Evolutionary conservation across 2,113 vertebrate genomes (phyloP), one percentile per base, ranked within the genome.

Genomic region (Lampris incognitus): DNA sequence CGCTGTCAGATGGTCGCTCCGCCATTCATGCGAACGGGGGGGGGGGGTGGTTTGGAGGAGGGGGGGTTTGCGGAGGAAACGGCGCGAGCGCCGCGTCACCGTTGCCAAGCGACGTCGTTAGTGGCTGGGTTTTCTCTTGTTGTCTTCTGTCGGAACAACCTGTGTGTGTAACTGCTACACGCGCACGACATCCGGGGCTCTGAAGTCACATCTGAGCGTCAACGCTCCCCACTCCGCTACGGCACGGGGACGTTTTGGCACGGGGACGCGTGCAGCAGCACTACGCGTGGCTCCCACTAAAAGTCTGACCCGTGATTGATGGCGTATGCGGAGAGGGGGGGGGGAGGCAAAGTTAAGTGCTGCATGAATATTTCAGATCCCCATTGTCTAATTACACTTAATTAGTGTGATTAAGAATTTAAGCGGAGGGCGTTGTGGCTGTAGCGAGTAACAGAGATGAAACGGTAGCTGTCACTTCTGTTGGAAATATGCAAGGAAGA

Each of bases 331-430:
- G 55, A 62, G 75, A 73, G 69, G 80, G 74, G 73, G 87, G 73
- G 50, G 55, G 62, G 75, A 75, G 87, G 73, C 73, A 74, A 73
- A 80, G 82, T 88, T 90, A 87, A 92, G 75, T 69, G 76, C 61
- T 72, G 69, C 76, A 88, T 87, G 63, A 87, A 87, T 91, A 79
- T 85, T 92, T 92, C 66, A 87, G 61, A 69, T 58, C 72, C 57
- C 70, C 74, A 76, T 84, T 87, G 80, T 85, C 76, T 91, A 91
- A 91, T 85, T 91, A 82, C 66, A 72, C 81, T 69, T 84, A 79
- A 92, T 91, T 89, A 86, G 74, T 55, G 62, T 80, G 81, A 89
- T 89, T 88, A 91, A 88, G 74, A 89, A 70, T 78, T 89, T 66
- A 84, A 79, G 71, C 70, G 81, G 66, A 77, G 72, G 64, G 66